Conservation (phyloP, 2,888 invertebrate genomes). For the Conistra vaccinii region DNA sequence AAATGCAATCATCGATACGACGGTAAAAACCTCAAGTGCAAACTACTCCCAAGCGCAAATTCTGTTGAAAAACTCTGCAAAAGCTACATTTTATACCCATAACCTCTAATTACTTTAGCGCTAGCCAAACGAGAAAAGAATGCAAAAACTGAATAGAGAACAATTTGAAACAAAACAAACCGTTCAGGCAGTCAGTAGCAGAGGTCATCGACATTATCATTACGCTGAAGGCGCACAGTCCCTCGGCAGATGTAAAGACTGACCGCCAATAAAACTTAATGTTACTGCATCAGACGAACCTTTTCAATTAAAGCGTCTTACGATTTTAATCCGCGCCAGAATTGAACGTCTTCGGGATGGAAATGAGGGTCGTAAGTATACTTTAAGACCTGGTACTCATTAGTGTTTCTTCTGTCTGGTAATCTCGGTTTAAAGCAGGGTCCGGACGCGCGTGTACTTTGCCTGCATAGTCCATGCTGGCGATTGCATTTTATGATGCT, state of each 20-base stretch:
- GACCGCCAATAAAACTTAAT: conserved; percentile 82
- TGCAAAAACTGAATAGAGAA: conserved; percentile 19
- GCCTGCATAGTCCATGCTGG: background rate
- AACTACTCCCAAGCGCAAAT: background rate
- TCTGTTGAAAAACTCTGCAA: background rate
- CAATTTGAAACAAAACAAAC: conserved; percentile 63
- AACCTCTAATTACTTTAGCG: conserved; percentile 2
- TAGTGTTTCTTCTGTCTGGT: conserved; percentile 45
- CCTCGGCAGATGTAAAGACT: conserved; percentile 70
- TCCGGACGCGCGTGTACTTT: background rate
- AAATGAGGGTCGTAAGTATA: conserved; percentile 57
- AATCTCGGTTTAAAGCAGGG: conserved; percentile 35
- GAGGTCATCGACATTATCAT: conserved; percentile 77
- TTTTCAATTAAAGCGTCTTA: conserved; percentile 84
- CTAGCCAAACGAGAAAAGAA: conserved; percentile 14
- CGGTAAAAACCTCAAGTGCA: no score
- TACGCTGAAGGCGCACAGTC: conserved; percentile 64
- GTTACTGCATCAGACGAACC: conserved; percentile 71
- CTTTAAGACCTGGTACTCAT: conserved; percentile 57
- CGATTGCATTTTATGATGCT: conserved; percentile 44
- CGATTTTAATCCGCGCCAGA: conserved; percentile 74
- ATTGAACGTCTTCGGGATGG: conserved; percentile 60
- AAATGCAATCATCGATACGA: no score
- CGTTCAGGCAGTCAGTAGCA: conserved; percentile 49
- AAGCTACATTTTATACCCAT: background rate